These are phyloP conservation scores for Onychomys leucogaster DNA, from an alignment of 2,797 vertebrate genomes.

Conservation along the genomic window DNA sequence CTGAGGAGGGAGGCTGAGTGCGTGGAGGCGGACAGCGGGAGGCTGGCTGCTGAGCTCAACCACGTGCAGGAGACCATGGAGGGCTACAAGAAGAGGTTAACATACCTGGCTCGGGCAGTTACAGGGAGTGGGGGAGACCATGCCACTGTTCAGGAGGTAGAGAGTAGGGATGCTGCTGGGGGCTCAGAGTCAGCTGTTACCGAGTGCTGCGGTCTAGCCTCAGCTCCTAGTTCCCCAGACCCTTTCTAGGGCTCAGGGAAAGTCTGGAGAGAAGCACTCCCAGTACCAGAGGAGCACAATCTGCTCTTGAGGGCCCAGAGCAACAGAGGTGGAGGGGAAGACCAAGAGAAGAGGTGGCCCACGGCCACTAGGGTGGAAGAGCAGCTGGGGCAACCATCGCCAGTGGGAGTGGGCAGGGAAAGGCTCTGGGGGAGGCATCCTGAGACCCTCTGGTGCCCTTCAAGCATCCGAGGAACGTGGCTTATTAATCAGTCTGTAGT, in stretches of 20 bases:
- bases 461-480: not conserved
- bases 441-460: not conserved
- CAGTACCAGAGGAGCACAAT: not conserved
- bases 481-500: not conserved
- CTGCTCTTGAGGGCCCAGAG: not conserved
- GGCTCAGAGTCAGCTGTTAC: not conserved
- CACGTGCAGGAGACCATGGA: slow-evolving; percentile 74
- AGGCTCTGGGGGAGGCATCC: not conserved
- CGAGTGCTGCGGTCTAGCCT: not conserved
- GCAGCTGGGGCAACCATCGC: not conserved
- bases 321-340: not conserved
- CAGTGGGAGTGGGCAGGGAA: not conserved
- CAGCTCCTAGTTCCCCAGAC: not conserved
- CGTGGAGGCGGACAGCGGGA: slow-evolving; percentile 59
- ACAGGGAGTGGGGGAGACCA: not conserved
- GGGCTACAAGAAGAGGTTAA: slow-evolving; percentile 72
- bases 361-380: not conserved
- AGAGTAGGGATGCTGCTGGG: not conserved
- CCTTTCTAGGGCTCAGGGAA: not conserved
- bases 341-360: not conserved
- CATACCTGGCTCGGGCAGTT: not conserved
- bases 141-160: not conserved
- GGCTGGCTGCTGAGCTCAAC: slow-evolving; percentile 75
- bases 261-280: not conserved
- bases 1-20: slow-evolving; percentile 30